Base-by-base conservation (phyloP, 2,888 invertebrate species). In the Chelonus formosanus region DNA sequence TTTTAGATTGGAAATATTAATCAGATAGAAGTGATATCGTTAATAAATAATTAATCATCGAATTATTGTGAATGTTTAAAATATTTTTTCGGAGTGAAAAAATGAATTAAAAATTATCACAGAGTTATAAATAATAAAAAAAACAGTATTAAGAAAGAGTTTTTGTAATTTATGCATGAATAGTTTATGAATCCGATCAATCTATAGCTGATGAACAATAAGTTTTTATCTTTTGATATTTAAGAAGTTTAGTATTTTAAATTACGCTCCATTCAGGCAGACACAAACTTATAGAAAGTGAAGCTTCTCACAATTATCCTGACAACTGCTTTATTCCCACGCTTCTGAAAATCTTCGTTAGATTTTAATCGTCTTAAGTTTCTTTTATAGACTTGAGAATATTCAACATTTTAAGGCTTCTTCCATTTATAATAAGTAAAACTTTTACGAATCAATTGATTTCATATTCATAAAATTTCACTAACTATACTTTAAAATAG, bases 321-420 rank as follows among this genome's bases (percentile, higher is more conserved):
- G 58, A 53, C 65, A 65, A 65, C 53, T 65, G 65, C 8, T 45
- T 40, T 20, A 65, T 65, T 65, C 59, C 48, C 60, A 65, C 55
- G 59, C 36, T 8, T 59, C 52, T 54, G 58, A 20, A 20, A 64
- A 58, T 53, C 64, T 59, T 59, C 53, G 44, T 58, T 59, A 52
- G 45, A 64, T 65, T 60, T 65, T 59, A 65, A 55, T 65, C 65
- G 34, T 40, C 43, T 55, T 58, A 34, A 59, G 60, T 40, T 40
- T 43, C 54, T 60, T 59, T 47, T 32, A 34, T 43, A 43, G 34
- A 7, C 45, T 55, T 55, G 20, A 55, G 34, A 32, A 55, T 47
- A 53, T 48, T 55, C n/a, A 55, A 40, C 43, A 63, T 45, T 63
- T 53, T 44, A 54, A 32, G 20, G n/a, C 5, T 32, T 45, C 45